Percentiles rank a stretch among this genome's conserved stretches.
phyloP scores from a whole-genome alignment of 2,113 vertebrate genomes.

The Cacatua alba region DNA sequence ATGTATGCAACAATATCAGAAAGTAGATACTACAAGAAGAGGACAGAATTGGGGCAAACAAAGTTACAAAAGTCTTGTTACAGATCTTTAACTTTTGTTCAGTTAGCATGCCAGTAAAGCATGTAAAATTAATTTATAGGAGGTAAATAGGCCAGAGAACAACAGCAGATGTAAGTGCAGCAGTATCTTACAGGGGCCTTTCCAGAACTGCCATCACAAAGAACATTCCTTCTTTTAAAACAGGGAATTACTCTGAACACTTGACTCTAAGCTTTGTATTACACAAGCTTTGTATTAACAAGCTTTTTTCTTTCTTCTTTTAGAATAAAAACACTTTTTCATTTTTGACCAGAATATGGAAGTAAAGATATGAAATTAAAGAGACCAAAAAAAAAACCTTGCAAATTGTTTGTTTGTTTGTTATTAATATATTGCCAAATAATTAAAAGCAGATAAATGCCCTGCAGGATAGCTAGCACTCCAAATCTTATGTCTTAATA shows the following conservation, averaged over 20 bases:
- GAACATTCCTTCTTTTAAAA: background rate
- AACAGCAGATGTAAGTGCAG: background rate
- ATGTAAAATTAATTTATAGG: background rate
- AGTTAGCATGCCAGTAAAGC: background rate
- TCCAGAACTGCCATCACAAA: background rate
- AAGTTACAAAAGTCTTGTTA: background rate
- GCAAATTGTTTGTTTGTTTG: background rate
- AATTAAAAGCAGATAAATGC: background rate
- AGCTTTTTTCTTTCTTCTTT: background rate
- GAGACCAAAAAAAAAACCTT: fast-evolving
- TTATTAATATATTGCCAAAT: background rate
- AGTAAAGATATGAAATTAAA: background rate
- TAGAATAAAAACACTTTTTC: background rate
- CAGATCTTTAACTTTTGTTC: background rate
- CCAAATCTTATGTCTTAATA: background rate
- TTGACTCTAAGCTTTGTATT: background rate
- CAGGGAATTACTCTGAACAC: background rate
- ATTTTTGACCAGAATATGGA: background rate
- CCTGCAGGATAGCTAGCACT: background rate
- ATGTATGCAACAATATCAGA: background rate
- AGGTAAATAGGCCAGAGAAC: background rate
- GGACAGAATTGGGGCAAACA: fast-evolving
- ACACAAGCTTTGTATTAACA: background rate
- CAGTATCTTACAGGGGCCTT: background rate
- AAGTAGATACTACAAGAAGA: background rate